Evolutionary conservation across 2,888 invertebrate species (phyloP), one percentile per base, ranked within the genome.

Genomic region (Drosophila koepferae): DNA sequence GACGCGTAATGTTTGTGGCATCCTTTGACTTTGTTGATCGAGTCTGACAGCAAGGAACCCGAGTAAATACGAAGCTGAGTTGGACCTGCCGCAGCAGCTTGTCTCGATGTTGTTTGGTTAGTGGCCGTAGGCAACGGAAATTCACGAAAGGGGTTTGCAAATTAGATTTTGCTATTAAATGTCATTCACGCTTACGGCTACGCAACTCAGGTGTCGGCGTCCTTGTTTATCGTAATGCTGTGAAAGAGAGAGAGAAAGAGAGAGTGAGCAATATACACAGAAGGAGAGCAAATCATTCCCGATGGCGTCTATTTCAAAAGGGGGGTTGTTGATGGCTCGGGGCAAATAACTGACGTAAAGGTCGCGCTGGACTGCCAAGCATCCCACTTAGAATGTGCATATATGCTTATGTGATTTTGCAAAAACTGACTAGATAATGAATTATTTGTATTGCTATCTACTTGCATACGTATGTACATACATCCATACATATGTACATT

Each of bases 121-220:
- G 10, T 51, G 34, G 59, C 64, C 78, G 63, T 61, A 76, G 74
- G 68, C 70, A 64, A 56, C 59, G 65, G 67, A 72, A 70, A 73
- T 65, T 58, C 41, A 44, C 46, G 23, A 66, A 72, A 63, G 77
- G 74, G 77, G 66, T 65, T 62, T 63, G 64, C 62, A 77, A 82
- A 86, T 86, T 80, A 80, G 65, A 86, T 82, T 82, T 80, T 41
- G 61, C 69, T 80, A 70, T 80, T 70, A 70, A 62, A 65, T 74
- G 67, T 67, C 64, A 67, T 62, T 69, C 58, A 72, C 53, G 66
- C 51, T 51, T 38, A 44, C 48, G 61, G 55, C 74, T 59, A 51
- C 48, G 64, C 46, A 67, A 56, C 38, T 68, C 61, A 72, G 73
- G 60, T 72, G 72, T 59, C 67, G 65, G 67, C 77, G 79, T 78